phyloP scores from a whole-genome alignment of 2,113 vertebrate genomes.

The Muntiacus reevesi region DNA sequence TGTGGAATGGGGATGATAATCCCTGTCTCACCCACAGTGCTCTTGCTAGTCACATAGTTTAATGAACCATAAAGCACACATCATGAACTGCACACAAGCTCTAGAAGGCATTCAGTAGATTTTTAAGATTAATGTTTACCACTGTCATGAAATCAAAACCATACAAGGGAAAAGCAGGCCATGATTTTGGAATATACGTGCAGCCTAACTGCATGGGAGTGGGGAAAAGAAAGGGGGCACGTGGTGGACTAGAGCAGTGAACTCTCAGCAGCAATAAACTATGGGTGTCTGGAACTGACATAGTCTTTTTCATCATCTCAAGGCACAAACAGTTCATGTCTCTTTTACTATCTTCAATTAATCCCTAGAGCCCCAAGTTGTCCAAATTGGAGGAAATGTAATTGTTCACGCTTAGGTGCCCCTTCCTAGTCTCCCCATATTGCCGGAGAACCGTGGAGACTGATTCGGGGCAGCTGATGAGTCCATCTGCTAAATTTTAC shows the following conservation, averaged over 20 bases:
- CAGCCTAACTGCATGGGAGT: not conserved
- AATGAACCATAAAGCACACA: not conserved
- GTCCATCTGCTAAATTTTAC: not conserved
- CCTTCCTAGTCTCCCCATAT: not conserved
- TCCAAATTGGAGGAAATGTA: not conserved
- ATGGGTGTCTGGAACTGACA: not conserved
- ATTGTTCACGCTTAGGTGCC: not conserved
- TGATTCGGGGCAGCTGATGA: not conserved
- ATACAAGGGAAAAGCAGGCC: not conserved
- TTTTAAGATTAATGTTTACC: not conserved
- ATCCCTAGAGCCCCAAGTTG: not conserved
- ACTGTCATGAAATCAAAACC: not conserved
- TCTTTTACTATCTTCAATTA: not conserved
- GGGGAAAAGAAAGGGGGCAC: accelerated
- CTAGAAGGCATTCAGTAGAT: not conserved
- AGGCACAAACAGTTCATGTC: no score
- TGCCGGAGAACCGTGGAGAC: not conserved
- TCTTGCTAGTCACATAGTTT: not conserved
- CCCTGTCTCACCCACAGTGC: not conserved
- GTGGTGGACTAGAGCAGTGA: not conserved
- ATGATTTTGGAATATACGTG: not conserved
- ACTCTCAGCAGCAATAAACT: not conserved
- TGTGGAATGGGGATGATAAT: not conserved
- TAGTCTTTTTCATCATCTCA: not conserved
- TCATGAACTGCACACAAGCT: not conserved